Conservation (phyloP, 2,113 vertebrate species). For the Myanophis thanlyinensis region DNA sequence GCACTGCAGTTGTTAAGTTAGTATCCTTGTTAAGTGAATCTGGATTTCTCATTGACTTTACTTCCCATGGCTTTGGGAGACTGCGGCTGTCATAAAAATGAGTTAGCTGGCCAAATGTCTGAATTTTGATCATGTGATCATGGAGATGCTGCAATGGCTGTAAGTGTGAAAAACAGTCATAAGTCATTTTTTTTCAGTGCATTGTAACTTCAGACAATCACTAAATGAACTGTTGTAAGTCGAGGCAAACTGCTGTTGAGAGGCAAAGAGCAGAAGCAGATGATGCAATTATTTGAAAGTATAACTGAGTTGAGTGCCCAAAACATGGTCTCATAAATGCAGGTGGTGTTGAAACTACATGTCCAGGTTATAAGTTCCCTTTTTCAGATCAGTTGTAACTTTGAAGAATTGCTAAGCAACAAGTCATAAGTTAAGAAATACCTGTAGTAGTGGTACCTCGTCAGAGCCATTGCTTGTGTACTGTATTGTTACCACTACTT, state of each 20-base stretch:
- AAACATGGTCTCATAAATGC: neutral
- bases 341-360: too few relatives aligned
- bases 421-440: neutral
- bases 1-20: too few relatives aligned
- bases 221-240: too few relatives aligned
- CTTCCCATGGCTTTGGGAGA: neutral
- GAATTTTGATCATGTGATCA: neutral
- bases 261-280: neutral
- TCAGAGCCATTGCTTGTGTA: neutral
- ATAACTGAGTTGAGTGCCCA: neutral
- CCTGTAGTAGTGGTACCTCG: neutral
- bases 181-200: neutral
- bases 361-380: neutral
- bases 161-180: neutral
- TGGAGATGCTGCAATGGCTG: neutral
- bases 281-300: neutral
- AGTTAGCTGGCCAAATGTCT: neutral
- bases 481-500: neutral
- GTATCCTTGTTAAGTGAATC: too few relatives aligned
- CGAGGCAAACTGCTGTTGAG: too few relatives aligned
- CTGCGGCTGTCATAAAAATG: neutral
- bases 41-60: too few relatives aligned
- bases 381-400: neutral
- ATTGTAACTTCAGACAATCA: too few relatives aligned
- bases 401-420: neutral